Percentiles rank a stretch among this genome's conserved stretches.
Conservation (phyloP, 2,797 vertebrate species). For the Poecilia gillii region DNA sequence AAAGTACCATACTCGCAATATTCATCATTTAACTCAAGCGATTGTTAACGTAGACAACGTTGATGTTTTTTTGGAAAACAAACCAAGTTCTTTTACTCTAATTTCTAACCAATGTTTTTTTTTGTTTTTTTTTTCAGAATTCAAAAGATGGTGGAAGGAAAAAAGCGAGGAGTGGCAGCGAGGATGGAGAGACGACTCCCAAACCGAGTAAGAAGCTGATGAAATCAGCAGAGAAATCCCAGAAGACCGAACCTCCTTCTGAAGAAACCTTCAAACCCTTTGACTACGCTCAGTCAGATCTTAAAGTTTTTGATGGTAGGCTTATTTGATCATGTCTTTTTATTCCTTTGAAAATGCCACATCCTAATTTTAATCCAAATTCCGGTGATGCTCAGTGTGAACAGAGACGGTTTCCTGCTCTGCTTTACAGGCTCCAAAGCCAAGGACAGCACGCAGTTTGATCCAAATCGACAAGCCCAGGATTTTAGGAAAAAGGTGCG, state of each 20-base stretch:
- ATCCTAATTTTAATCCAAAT: slow-evolving; percentile 11
- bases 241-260: slow-evolving; percentile 55
- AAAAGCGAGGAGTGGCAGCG: slow-evolving; percentile 78
- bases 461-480: slow-evolving; percentile 84
- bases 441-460: slow-evolving; percentile 86
- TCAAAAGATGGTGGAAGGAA: slow-evolving; percentile 75
- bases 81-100: background rate
- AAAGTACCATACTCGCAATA: background rate
- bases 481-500: slow-evolving; percentile 77
- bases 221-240: slow-evolving; percentile 69
- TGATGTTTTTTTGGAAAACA: background rate
- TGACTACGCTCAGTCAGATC: slow-evolving; percentile 92
- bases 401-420: background rate
- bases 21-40: background rate
- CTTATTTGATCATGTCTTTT: background rate
- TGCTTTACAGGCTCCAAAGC: slow-evolving; percentile 75
- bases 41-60: background rate
- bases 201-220: slow-evolving; percentile 84
- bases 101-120: slow-evolving; percentile 8
- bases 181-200: slow-evolving; percentile 73
- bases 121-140: slow-evolving; percentile 54
- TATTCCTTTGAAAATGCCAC: background rate
- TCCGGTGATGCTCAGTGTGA: background rate
- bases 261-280: slow-evolving; percentile 85
- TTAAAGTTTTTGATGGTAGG: slow-evolving; percentile 91